Conservation (phyloP, 2,113 vertebrate genomes). For the Megaleporinus macrocephalus region DNA sequence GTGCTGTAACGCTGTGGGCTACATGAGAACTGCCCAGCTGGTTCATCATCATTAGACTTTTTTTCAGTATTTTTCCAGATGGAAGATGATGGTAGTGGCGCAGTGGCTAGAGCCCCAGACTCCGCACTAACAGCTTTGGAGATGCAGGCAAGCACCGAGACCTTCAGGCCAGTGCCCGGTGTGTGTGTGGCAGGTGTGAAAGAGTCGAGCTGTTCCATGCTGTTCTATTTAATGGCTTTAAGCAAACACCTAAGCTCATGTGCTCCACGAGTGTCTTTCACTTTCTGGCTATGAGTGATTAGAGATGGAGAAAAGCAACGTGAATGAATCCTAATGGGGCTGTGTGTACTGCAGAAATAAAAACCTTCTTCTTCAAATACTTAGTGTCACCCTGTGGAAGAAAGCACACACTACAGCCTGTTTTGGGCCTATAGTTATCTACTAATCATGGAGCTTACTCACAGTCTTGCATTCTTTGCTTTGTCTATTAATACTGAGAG, state of each 20-base stretch:
- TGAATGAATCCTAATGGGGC: not conserved
- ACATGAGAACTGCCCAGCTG: slow-evolving; percentile 7
- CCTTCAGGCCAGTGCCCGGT: not conserved
- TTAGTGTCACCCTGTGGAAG: slow-evolving; percentile 43
- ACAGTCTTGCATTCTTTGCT: not conserved
- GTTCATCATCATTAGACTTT: not conserved
- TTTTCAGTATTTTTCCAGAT: slow-evolving; percentile 16
- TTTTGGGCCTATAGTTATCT: not conserved
- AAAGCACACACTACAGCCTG: slow-evolving; percentile 33
- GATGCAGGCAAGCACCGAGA: not conserved
- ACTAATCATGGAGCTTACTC: not conserved
- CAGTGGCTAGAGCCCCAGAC: not conserved
- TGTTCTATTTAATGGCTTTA: not conserved
- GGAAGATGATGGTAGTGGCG: not conserved
- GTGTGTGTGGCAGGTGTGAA: not conserved
- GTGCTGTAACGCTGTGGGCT: not conserved
- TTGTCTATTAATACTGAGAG: not conserved
- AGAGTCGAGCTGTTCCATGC: not conserved
- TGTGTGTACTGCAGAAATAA: not conserved
- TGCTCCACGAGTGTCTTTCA: not conserved
- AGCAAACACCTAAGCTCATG: not conserved
- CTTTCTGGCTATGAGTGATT: not conserved
- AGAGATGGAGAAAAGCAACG: not conserved
- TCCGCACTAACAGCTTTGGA: not conserved
- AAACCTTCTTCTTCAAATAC: not conserved